Percentiles rank a stretch among this genome's conserved stretches.
Conservation (phyloP, 2,888 invertebrate genomes). For the Cephus rjabovi region DNA sequence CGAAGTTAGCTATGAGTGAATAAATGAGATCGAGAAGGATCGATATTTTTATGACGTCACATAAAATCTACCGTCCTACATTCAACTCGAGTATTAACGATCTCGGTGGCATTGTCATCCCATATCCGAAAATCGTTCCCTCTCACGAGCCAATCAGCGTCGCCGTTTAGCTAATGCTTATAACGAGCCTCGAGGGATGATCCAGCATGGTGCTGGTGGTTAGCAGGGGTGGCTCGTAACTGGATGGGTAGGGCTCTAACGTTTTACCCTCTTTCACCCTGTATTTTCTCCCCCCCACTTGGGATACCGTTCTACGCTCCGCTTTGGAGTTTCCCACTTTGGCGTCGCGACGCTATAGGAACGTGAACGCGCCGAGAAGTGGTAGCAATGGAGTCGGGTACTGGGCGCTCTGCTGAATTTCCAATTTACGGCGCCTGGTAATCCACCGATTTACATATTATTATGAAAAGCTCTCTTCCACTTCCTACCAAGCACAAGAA, state of each 20-base stretch:
- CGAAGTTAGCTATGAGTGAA: neutral
- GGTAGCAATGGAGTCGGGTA: neutral
- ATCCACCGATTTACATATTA: slow-evolving; percentile 55
- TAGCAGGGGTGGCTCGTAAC: slow-evolving; percentile 28
- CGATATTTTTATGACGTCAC: neutral
- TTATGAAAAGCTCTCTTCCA: slow-evolving; percentile 39
- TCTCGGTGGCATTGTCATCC: neutral
- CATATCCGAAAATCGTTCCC: neutral
- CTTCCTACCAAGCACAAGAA: neutral
- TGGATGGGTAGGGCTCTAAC: slow-evolving; percentile 23
- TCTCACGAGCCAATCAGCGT: slow-evolving; percentile 43
- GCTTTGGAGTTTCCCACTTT: neutral
- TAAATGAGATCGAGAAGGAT: neutral
- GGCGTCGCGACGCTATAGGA: neutral
- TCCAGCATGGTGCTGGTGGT: slow-evolving; percentile 27
- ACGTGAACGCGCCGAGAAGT: neutral
- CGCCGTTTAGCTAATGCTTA: slow-evolving; percentile 52
- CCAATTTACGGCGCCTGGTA: slow-evolving; percentile 51
- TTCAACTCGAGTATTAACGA: neutral
- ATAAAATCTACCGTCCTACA: neutral
- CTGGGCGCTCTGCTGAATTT: slow-evolving; percentile 20
- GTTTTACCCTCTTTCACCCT: slow-evolving; percentile 23
- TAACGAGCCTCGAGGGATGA: slow-evolving; percentile 50
- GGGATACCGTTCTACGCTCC: neutral
- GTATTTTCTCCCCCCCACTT: slow-evolving; percentile 18